Percentiles rank a stretch among this genome's conserved stretches.
Evolutionary conservation across 1,140 invertebrate genomes (phyloP).

Genomic region (Odontomachus brunneus): DNA sequence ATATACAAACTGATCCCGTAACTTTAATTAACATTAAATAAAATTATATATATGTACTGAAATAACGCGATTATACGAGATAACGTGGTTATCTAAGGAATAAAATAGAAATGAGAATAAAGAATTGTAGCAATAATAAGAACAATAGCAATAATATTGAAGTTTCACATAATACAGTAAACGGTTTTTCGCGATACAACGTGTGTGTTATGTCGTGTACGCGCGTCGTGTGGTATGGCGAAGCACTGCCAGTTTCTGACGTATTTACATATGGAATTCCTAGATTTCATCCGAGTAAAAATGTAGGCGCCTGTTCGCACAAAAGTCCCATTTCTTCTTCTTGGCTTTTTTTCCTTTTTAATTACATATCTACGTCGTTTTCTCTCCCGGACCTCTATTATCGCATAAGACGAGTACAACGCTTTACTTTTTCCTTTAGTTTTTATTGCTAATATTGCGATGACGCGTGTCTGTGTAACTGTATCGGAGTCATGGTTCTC

Average conservation of each 20-base stretch:
- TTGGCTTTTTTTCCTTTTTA: slow-evolving; percentile 27
- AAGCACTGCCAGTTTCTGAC: slow-evolving; percentile 43
- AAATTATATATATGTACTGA: slow-evolving; percentile 40
- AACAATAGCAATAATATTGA: slow-evolving; percentile 59
- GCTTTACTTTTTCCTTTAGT: neutral
- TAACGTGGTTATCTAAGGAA: slow-evolving; percentile 29
- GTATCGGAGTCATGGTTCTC: slow-evolving; percentile 49
- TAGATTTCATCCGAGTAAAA: slow-evolving; percentile 28
- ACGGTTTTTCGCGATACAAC: slow-evolving; percentile 45
- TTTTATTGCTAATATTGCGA: slow-evolving; percentile 70
- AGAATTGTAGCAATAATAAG: slow-evolving; percentile 38
- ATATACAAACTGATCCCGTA: slow-evolving; percentile 58
- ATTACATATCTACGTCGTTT: slow-evolving; percentile 46
- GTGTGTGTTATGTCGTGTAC: slow-evolving; percentile 28
- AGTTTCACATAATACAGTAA: slow-evolving; percentile 43
- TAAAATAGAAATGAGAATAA: slow-evolving; percentile 39
- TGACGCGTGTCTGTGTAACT: slow-evolving; percentile 49
- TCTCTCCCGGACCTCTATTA: slow-evolving; percentile 12
- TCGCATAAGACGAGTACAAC: slow-evolving; percentile 56
- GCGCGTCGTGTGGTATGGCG: neutral
- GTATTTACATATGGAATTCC: slow-evolving; percentile 65
- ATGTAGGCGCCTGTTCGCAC: slow-evolving; percentile 18
- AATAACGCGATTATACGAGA: slow-evolving; percentile 53
- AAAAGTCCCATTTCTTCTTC: slow-evolving; percentile 1
- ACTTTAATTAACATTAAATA: slow-evolving; percentile 49